Base-by-base conservation (phyloP, 2,113 vertebrate species). In the Hucho hucho region DNA sequence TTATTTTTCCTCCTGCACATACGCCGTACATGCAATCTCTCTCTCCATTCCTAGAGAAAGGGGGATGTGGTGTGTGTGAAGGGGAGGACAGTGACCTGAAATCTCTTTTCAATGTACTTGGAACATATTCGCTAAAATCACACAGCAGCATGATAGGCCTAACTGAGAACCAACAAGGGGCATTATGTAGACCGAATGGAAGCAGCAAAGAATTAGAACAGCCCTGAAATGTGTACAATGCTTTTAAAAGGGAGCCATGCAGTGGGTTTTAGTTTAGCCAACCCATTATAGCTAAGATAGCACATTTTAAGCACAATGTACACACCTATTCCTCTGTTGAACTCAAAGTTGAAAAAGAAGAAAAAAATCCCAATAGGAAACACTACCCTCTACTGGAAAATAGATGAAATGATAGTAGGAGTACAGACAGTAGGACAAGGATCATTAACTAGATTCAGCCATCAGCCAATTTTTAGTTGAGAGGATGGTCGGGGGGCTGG, bases 311-410 rank as follows among this genome's bases (percentile, higher is more conserved):
- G 49, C 49, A 53, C 49, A 49, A 16, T 16, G 16, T 53, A 49
- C 49, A 18, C 49, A 18, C 49, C 49, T 53, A 53, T 53, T 53
- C 13, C 47, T 14, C 47, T 18, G 49, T 53, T 18, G 49, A 14
- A 53, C 13, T 72, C 20, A 70, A 13, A 11, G 37, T 59, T 59
- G 43, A 72, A 82, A 65, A 79, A 64, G 72, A 66, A 67, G 84
- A 2, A 28, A 24, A 6, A 11, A 58, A n/a, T 25, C 32, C 63
- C 11, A 14, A 71, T 28, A 72, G 64, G 71, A 75, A 32, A 85
- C 75, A 82, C 46, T 68, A 82, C 88, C 87, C 84, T 83, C 90
- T 87, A 6, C 81, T 85, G 90, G 86, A 43, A 11, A 28, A 32
- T 25, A 29, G 47, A 47, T 25, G 1, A 5, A 7, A 18, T 67